phyloP scores from a whole-genome alignment of 2,888 invertebrate genomes.

The Orthonevra nobilis region DNA sequence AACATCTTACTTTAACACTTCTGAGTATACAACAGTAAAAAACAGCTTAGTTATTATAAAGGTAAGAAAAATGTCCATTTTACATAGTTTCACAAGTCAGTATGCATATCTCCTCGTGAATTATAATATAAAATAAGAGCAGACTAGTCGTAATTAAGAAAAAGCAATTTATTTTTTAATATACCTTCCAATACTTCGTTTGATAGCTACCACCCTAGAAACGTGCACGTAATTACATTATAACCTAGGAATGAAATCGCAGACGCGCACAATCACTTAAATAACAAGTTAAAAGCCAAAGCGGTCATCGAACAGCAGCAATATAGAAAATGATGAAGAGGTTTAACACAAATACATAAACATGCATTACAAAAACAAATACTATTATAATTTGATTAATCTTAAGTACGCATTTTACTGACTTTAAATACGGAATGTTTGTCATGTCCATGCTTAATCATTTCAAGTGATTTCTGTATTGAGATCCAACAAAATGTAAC shows the following conservation, averaged over 20 bases:
- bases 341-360: slow-evolving; percentile 15
- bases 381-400: slow-evolving; percentile 25
- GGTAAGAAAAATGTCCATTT: slow-evolving; percentile 54
- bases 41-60: slow-evolving; percentile 63
- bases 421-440: slow-evolving; percentile 61
- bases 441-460: slow-evolving; percentile 65
- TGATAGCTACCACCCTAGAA: slow-evolving; percentile 18
- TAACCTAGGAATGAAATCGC: too few relatives aligned
- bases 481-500: slow-evolving; percentile 68
- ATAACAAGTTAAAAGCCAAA: not conserved
- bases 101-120: slow-evolving; percentile 25
- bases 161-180: slow-evolving; percentile 34
- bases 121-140: slow-evolving; percentile 32
- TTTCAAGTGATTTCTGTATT: slow-evolving; percentile 49
- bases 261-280: too few relatives aligned
- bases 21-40: slow-evolving; percentile 70
- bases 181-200: slow-evolving; percentile 20
- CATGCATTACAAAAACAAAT: slow-evolving; percentile 37
- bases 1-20: slow-evolving; percentile 68
- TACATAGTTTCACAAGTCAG: slow-evolving; percentile 56
- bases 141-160: slow-evolving; percentile 57
- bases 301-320: slow-evolving; percentile 1
- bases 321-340: slow-evolving; percentile 12
- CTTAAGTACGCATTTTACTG: slow-evolving; percentile 55
- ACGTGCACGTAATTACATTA: too few relatives aligned